Evolutionary conservation across 2,113 vertebrate species (phyloP).

Genomic region (Sphyrna mokarran): DNA sequence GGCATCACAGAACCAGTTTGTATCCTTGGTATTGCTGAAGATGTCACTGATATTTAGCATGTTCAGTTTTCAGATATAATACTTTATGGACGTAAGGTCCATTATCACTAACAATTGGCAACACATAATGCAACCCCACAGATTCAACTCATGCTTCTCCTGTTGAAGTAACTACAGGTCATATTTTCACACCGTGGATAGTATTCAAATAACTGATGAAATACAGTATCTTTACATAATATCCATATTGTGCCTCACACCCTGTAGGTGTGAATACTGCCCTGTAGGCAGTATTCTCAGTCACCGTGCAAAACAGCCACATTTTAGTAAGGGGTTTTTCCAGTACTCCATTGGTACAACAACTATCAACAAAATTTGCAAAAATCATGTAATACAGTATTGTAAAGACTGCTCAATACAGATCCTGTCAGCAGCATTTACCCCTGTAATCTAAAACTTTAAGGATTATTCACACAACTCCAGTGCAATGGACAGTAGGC

Average conservation of each 20-base stretch:
- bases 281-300: background rate
- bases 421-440: background rate
- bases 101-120: background rate
- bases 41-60: background rate
- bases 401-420: background rate
- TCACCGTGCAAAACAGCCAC: background rate
- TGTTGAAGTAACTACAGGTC: background rate
- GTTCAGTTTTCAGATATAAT: background rate
- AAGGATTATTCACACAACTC: background rate
- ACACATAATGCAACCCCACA: background rate
- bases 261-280: no score
- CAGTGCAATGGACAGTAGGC: background rate
- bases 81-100: background rate
- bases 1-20: background rate
- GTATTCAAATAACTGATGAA: no score
- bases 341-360: background rate
- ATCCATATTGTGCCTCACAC: no score
- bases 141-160: background rate
- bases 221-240: no score
- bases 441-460: background rate
- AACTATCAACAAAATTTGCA: background rate
- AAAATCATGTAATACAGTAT: background rate
- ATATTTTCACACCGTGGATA: background rate
- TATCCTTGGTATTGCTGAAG: background rate
- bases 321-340: background rate